Conservation (phyloP, 2,888 invertebrate species). For the Hartigia nigra region DNA sequence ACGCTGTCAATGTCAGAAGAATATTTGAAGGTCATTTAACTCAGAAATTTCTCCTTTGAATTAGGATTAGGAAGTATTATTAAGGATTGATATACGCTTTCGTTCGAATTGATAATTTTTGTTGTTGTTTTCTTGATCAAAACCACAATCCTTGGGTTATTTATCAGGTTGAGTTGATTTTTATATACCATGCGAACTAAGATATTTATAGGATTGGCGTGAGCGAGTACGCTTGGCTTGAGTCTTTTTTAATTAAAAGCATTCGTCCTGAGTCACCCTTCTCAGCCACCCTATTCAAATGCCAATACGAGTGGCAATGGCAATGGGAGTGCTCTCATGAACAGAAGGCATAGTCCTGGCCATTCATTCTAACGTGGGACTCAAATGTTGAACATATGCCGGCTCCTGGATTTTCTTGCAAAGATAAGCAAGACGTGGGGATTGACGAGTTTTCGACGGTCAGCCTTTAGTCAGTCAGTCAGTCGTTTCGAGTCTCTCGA, state of each 20-base stretch:
- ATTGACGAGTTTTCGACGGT: conserved; percentile 10
- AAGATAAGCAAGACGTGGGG: conserved; percentile 2
- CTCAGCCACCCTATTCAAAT: background rate
- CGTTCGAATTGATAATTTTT: background rate
- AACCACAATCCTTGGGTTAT: background rate
- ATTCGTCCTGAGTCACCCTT: background rate
- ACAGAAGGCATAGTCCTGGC: background rate
- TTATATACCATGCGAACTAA: background rate
- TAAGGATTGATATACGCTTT: background rate
- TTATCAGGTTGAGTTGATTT: background rate
- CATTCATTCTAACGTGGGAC: conserved; percentile 12
- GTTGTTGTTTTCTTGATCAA: background rate
- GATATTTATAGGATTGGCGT: background rate
- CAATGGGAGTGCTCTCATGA: background rate
- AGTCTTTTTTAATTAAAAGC: background rate
- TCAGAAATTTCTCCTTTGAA: background rate
- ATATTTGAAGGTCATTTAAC: background rate
- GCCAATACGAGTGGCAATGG: background rate
- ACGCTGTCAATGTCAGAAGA: background rate
- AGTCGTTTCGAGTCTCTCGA: conserved; percentile 61
- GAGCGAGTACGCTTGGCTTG: background rate
- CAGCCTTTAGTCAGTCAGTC: conserved; percentile 39
- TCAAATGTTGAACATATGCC: conserved; percentile 37
- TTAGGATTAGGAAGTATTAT: background rate
- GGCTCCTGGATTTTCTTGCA: background rate